phyloP scores from a whole-genome alignment of 2,888 invertebrate genomes.

The Pollenia angustigena region DNA sequence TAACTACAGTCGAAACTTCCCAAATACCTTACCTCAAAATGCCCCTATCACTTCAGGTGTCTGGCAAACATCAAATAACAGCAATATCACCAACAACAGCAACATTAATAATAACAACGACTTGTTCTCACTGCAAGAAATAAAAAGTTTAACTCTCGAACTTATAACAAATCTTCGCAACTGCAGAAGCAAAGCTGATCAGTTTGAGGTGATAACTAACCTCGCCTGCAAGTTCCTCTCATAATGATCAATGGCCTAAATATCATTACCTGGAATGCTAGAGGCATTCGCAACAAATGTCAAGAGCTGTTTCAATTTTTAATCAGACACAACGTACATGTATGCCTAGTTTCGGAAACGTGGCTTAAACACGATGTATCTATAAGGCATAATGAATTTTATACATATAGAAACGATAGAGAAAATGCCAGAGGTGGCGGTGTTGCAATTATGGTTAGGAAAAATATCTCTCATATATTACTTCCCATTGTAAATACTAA shows the following conservation, averaged over 20 bases:
- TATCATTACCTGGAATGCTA: constrained; percentile 37
- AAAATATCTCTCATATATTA: neutral
- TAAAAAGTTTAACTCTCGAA: constrained; percentile 31
- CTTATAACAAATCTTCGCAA: constrained; percentile 28
- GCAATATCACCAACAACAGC: neutral
- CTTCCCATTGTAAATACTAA: constrained; percentile 16
- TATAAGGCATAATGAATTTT: constrained; percentile 4
- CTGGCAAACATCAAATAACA: neutral
- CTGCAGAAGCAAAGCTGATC: neutral
- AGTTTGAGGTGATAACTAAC: constrained; percentile 13
- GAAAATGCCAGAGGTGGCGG: constrained; percentile 8
- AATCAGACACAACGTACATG: neutral
- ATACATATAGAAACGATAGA: constrained; percentile 20
- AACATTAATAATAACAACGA: constrained; percentile 15
- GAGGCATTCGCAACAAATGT: constrained; percentile 31
- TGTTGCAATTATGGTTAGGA: neutral
- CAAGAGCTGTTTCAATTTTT: constrained; percentile 19
- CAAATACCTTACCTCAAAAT: constrained; percentile 15
- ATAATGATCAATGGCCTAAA: constrained; percentile 18
- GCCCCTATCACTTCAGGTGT: neutral
- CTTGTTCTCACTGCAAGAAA: constrained; percentile 10
- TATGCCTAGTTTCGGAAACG: constrained; percentile 12
- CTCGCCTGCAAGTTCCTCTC: constrained; percentile 4
- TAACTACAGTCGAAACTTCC: constrained; percentile 3
- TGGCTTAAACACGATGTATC: constrained; percentile 5